Conservation (phyloP, 2,888 invertebrate species). For the Eurytoma adleriae region DNA sequence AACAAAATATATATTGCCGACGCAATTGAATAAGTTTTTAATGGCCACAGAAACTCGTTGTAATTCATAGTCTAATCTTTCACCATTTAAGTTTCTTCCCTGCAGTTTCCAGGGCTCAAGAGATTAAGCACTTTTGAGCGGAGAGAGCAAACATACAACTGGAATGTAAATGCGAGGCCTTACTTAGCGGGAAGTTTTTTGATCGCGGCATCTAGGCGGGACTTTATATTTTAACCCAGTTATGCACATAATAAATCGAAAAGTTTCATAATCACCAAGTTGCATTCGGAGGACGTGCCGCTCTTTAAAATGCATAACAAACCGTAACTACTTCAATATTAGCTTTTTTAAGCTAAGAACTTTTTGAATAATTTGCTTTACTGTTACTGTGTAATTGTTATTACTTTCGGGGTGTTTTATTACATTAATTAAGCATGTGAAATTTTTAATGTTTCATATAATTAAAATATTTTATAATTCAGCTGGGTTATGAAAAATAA, state of each 20-base stretch:
- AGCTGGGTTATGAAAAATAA: too few relatives aligned
- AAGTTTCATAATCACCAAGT: conserved; percentile 50
- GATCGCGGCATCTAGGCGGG: neutral
- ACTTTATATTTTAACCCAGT: conserved; percentile 2
- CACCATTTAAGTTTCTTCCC: conserved; percentile 18
- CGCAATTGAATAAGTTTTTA: neutral
- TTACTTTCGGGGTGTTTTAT: neutral
- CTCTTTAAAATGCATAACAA: conserved; percentile 49
- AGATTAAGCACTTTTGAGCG: conserved; percentile 33
- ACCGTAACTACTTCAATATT: conserved; percentile 41
- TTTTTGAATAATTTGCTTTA: conserved; percentile 35
- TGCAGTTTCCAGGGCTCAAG: neutral
- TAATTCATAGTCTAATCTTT: conserved; percentile 30
- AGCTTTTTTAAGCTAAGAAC: conserved; percentile 35
- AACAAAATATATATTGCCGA: too few relatives aligned
- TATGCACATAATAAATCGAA: conserved; percentile 52
- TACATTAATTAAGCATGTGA: neutral
- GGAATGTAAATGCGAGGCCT: conserved; percentile 40
- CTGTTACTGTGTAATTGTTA: conserved; percentile 16
- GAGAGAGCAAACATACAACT: conserved; percentile 38
- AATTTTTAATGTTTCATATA: too few relatives aligned
- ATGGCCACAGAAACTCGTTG: neutral
- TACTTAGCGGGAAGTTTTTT: conserved; percentile 35
- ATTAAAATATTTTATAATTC: too few relatives aligned
- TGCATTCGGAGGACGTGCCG: conserved; percentile 12